Evolutionary conservation across 2,113 vertebrate genomes (phyloP).

Genomic region (Philantomba maxwellii): DNA sequence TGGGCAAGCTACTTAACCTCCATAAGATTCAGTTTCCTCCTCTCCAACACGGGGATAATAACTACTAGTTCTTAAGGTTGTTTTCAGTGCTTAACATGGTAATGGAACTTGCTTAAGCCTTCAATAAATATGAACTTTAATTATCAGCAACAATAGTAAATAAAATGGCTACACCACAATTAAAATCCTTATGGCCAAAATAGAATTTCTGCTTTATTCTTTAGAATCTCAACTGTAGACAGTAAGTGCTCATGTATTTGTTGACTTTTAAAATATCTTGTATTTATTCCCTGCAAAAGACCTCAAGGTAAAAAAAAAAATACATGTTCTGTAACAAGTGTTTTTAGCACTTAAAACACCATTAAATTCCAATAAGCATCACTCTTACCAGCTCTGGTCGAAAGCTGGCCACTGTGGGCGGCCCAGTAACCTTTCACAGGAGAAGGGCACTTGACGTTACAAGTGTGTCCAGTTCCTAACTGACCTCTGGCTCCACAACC

Average conservation of each 20-base stretch:
- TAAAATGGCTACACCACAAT: neutral
- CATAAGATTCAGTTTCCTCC: neutral
- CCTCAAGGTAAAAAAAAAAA: neutral
- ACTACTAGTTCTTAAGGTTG: neutral
- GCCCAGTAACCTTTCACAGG: slow-evolving; percentile 86
- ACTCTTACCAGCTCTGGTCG: slow-evolving; percentile 82
- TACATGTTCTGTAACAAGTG: neutral
- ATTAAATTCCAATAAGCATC: neutral
- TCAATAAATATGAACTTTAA: neutral
- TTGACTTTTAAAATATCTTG: neutral
- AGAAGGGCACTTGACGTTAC: slow-evolving; percentile 87
- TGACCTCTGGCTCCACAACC: slow-evolving; percentile 94
- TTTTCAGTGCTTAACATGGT: neutral
- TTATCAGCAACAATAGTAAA: neutral
- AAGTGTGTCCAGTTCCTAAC: slow-evolving; percentile 88
- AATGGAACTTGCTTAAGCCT: neutral
- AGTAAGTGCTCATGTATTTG: neutral
- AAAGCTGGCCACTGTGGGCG: slow-evolving; percentile 78
- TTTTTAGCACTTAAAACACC: neutral
- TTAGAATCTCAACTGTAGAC: neutral
- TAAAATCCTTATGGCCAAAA: neutral
- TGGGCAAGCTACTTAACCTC: neutral
- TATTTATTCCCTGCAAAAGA: neutral
- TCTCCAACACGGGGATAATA: neutral
- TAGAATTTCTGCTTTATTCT: neutral